These are phyloP conservation scores for Carassius carassius DNA, from an alignment of 2,113 vertebrate genomes.

Conservation along the genomic window DNA sequence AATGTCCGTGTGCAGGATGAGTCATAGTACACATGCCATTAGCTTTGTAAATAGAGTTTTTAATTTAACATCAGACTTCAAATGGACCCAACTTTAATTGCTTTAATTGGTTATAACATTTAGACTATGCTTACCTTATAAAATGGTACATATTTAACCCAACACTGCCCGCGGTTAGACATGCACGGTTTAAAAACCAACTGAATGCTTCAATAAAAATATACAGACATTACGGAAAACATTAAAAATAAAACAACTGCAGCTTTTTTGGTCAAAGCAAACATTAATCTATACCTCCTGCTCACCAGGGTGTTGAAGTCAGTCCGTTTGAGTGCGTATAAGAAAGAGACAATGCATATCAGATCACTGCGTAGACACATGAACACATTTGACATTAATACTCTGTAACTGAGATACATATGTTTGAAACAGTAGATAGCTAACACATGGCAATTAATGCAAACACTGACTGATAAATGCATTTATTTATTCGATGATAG, in stretches of 20 bases:
- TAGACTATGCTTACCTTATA: constrained; percentile 15
- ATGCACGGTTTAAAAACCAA: constrained; percentile 15
- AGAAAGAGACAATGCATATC: constrained; percentile 89
- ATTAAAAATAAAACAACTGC: background rate
- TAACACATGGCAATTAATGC: background rate
- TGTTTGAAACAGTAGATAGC: background rate
- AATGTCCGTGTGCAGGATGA: background rate
- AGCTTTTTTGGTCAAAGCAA: constrained; percentile 33
- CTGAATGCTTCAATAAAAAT: constrained; percentile 10
- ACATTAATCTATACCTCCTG: constrained; percentile 91
- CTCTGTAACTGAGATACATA: constrained; percentile 6
- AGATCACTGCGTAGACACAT: constrained; percentile 34
- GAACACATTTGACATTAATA: constrained; percentile 16
- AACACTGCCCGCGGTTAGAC: background rate
- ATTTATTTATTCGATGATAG: background rate
- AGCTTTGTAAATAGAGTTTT: constrained; percentile 4
- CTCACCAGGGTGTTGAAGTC: constrained; percentile 94
- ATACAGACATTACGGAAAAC: background rate
- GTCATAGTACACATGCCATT: background rate
- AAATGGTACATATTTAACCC: background rate
- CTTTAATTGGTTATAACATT: background rate
- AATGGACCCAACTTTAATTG: background rate
- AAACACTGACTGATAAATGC: background rate
- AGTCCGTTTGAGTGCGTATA: constrained; percentile 94
- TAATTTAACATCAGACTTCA: background rate